Evolutionary conservation across 2,113 vertebrate genomes (phyloP), one percentile per base, ranked within the genome.

Genomic region (Tragulus kanchil): DNA sequence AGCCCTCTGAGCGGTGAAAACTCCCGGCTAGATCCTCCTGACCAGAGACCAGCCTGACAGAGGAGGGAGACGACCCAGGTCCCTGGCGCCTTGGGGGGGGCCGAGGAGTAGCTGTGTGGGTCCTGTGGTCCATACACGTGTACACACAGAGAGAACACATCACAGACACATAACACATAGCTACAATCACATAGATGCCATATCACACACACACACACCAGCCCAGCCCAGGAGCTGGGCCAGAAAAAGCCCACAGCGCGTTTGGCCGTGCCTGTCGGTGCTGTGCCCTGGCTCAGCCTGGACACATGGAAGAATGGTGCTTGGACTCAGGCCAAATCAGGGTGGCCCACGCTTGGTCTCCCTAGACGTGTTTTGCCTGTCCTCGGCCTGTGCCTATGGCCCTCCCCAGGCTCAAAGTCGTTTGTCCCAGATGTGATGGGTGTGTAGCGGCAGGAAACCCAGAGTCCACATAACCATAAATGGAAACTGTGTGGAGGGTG

Each of bases 201-300:
- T 2, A 31, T 14, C 86, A 64, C 73, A 48, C 6, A 15, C 1
- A 36, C 61, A 23, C 69, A 73, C 36, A 45, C 25, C 85, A 59
- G 28, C 79, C 10, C 21, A 4, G 1, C 21, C 28, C 4, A 17
- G 78, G 52, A 59, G 11, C 59, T 54, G 48, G 89, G 48, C 28
- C 59, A 31, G 45, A 5, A 0, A 16, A 77, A 31, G 17, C 36
- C 54, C 36, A 21, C 31, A 19, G 15, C 5, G 25, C 1, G 3
- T 36, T 10, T 15, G 64, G 48, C 23, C 31, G 3, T 64, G 36
- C 19, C 48, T 1, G 0, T 15, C 0, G 0, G 2, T 78, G 21
- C 58, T 50, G 64, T 50, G 25, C 65, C 58, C 36, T 21, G 42
- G 52, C 17, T 36, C n/a, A 3, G 2, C 48, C 87, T 59, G 61